phyloP scores from a whole-genome alignment of 2,888 invertebrate species.

The Colostygia pectinataria region DNA sequence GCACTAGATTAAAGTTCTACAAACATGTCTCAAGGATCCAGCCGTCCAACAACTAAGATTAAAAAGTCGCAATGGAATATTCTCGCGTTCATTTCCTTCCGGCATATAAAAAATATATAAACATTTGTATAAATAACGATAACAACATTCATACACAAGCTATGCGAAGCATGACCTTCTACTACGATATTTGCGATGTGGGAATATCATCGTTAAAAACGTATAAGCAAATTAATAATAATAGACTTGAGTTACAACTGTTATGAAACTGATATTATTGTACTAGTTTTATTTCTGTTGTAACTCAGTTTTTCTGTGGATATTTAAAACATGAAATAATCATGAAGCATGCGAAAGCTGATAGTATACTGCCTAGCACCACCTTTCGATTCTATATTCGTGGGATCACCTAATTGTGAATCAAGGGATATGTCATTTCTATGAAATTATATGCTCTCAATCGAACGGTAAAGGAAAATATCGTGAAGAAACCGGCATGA shows the following conservation, averaged over 20 bases:
- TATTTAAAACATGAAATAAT: too few relatives aligned
- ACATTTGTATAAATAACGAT: slow-evolving; percentile 26
- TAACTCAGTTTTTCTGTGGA: slow-evolving; percentile 3
- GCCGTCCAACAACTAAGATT: slow-evolving; percentile 16
- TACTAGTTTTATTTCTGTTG: too few relatives aligned
- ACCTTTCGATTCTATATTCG: too few relatives aligned
- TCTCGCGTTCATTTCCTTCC: slow-evolving; percentile 28
- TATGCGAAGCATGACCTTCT: slow-evolving; percentile 43
- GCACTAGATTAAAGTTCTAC: slow-evolving; percentile 6
- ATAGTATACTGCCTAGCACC: too few relatives aligned
- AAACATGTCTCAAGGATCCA: slow-evolving; percentile 15
- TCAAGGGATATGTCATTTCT: too few relatives aligned
- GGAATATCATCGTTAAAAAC: slow-evolving; percentile 8
- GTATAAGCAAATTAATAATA: slow-evolving; percentile 7
- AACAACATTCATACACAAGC: slow-evolving; percentile 26
- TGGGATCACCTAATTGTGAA: too few relatives aligned
- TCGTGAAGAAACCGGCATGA: too few relatives aligned
- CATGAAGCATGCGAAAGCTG: too few relatives aligned
- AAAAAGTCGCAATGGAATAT: slow-evolving; percentile 13
- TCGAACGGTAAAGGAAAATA: too few relatives aligned
- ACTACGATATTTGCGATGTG: slow-evolving; percentile 17
- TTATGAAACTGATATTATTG: too few relatives aligned
- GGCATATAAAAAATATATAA: slow-evolving; percentile 31
- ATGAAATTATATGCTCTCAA: too few relatives aligned
- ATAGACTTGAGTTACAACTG: too few relatives aligned